Conservation (phyloP, 2,888 invertebrate species). For the Temnothorax ravouxi region DNA sequence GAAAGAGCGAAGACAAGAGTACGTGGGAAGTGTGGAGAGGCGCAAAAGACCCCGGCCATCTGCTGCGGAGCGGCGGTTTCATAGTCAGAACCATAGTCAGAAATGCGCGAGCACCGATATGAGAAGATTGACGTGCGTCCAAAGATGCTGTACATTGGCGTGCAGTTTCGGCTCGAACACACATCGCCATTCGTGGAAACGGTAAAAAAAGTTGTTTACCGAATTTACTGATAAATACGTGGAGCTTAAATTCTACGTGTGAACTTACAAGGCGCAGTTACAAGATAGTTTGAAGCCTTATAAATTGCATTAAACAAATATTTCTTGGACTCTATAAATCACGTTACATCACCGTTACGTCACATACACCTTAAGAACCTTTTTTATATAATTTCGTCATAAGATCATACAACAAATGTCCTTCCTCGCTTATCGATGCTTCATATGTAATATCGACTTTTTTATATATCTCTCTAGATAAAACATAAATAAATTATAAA, state of each 20-base stretch:
- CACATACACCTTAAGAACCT: not conserved
- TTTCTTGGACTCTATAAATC: slow-evolving; percentile 4
- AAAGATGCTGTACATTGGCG: slow-evolving; percentile 70
- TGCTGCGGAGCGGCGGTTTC: slow-evolving; percentile 75
- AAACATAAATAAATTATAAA: not conserved
- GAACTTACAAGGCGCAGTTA: not conserved
- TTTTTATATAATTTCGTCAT: slow-evolving; percentile 12
- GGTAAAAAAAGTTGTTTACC: too few relatives aligned
- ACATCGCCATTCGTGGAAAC: not conserved
- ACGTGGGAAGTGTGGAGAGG: slow-evolving; percentile 77
- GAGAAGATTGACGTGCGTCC: slow-evolving; percentile 70
- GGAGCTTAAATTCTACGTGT: not conserved
- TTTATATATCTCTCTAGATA: not conserved
- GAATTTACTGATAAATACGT: not conserved
- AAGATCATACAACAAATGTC: not conserved
- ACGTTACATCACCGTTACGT: slow-evolving; percentile 25
- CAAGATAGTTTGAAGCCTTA: not conserved
- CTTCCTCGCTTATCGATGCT: not conserved
- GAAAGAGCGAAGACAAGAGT: slow-evolving; percentile 62
- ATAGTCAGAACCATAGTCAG: slow-evolving; percentile 76
- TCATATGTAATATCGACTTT: not conserved
- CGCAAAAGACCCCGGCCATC: slow-evolving; percentile 82
- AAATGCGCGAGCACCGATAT: slow-evolving; percentile 65
- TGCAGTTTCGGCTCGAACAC: slow-evolving; percentile 2
- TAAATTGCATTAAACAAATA: not conserved